Evolutionary conservation across 2,113 vertebrate species (phyloP).

Genomic region (Atrichornis clamosus): DNA sequence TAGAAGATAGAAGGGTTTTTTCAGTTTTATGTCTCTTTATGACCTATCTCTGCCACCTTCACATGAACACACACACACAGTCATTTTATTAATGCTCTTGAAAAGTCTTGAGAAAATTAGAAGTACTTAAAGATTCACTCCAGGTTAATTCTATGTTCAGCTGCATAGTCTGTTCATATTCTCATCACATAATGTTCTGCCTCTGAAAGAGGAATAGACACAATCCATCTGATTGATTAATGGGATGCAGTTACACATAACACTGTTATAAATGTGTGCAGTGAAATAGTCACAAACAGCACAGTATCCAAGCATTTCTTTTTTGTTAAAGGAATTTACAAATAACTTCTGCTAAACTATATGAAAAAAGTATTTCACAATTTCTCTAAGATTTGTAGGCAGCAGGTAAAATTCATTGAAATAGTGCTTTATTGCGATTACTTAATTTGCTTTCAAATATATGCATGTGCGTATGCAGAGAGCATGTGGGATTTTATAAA

Average conservation of each 20-base stretch:
- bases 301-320: background rate
- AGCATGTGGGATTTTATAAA: background rate
- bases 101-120: background rate
- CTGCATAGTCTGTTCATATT: background rate
- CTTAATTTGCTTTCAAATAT: background rate
- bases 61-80: background rate
- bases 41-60: background rate
- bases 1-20: background rate
- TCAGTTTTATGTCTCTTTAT: background rate
- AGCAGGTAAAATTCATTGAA: background rate
- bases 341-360: background rate
- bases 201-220: background rate
- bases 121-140: background rate
- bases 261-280: background rate
- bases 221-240: background rate
- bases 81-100: background rate
- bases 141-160: background rate
- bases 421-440: background rate
- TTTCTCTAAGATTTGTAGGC: background rate
- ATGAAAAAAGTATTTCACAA: background rate
- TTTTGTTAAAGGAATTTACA: background rate
- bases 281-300: background rate
- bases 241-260: background rate
- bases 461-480: background rate
- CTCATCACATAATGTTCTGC: background rate